Conservation (phyloP, 2,113 vertebrate species). For the Tragelaphus scriptus region DNA sequence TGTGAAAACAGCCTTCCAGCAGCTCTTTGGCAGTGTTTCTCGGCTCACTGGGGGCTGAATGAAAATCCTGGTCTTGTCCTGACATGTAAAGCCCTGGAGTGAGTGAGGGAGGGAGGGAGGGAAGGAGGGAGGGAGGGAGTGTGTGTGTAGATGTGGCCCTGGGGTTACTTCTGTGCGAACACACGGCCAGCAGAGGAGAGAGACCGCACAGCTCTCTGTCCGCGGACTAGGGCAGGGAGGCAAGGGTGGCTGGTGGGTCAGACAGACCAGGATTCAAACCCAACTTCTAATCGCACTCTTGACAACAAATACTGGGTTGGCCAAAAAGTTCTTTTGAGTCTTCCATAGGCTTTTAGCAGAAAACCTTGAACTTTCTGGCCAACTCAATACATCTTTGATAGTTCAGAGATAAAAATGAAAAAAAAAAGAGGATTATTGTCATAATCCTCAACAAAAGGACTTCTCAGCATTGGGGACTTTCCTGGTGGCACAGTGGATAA, state of each 20-base stretch:
- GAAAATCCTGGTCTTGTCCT: not conserved
- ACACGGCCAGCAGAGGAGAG: not conserved
- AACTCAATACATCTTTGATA: not conserved
- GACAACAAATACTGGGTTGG: not conserved
- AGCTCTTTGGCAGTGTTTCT: not conserved
- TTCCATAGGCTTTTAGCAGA: not conserved
- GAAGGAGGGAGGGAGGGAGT: not conserved
- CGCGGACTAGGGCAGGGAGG: too few relatives aligned
- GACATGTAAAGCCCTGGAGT: not conserved
- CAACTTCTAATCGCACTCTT: not conserved
- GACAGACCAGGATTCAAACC: not conserved
- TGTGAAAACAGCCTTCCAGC: not conserved
- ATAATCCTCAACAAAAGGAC: not conserved
- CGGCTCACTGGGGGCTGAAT: too few relatives aligned
- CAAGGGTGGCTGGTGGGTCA: not conserved
- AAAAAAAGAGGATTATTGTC: not conserved
- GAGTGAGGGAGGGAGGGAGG: not conserved
- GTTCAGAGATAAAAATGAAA: not conserved
- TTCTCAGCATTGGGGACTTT: not conserved
- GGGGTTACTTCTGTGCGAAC: not conserved
- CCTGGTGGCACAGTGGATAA: not conserved
- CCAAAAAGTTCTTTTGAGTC: not conserved
- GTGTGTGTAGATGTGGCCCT: not conserved
- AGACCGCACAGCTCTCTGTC: too few relatives aligned
- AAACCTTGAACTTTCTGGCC: not conserved